Evolutionary conservation across 2,113 vertebrate species (phyloP).

Genomic region (Daubentonia madagascariensis): DNA sequence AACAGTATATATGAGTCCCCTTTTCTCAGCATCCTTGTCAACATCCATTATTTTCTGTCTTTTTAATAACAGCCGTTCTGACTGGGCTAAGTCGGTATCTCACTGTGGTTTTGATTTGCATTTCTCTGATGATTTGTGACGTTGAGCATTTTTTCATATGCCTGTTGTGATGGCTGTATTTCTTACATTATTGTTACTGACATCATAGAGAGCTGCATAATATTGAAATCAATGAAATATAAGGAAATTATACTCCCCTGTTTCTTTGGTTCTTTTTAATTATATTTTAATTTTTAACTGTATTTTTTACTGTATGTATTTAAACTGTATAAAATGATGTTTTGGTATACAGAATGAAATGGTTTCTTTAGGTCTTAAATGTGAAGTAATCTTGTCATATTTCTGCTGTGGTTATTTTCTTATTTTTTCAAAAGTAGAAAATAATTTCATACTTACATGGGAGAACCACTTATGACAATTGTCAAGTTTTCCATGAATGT

Average conservation of each 20-base stretch:
- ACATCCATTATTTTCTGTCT: too few relatives aligned
- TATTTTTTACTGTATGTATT: neutral
- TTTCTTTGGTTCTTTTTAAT: constrained; percentile 1
- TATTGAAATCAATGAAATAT: constrained; percentile 80
- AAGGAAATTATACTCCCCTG: constrained; percentile 35
- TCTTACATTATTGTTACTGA: constrained; percentile 72
- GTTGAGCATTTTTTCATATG: too few relatives aligned
- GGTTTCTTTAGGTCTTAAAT: constrained; percentile 56
- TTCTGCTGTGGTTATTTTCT: constrained; percentile 18
- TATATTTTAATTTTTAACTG: neutral
- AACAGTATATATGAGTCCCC: too few relatives aligned
- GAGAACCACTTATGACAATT: neutral
- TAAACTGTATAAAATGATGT: neutral
- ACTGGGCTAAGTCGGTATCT: too few relatives aligned
- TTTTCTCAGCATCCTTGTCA: too few relatives aligned
- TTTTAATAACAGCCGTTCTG: too few relatives aligned
- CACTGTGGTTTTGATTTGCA: too few relatives aligned
- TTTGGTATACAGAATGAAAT: neutral
- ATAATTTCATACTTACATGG: neutral
- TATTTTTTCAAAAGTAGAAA: neutral
- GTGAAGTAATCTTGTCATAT: constrained; percentile 67
- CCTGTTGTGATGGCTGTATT: constrained; percentile 46
- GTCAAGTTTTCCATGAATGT: neutral
- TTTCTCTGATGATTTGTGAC: too few relatives aligned
- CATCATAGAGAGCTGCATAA: constrained; percentile 60